Evolutionary conservation across 2,113 vertebrate species (phyloP).

Genomic region (Rhagologus leucostigma): DNA sequence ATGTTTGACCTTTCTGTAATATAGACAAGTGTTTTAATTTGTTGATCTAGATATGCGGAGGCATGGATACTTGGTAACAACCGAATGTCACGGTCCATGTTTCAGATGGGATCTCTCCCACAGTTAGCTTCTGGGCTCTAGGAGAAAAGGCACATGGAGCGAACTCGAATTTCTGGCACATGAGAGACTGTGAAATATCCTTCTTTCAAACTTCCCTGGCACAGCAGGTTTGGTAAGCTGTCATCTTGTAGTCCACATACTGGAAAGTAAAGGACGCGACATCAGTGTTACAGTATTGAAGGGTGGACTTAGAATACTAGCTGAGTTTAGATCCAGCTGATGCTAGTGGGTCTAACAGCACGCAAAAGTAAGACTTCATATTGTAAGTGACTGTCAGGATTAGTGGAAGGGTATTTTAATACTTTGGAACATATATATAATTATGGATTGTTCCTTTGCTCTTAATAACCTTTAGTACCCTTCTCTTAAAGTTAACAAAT

Average conservation of each 20-base stretch:
- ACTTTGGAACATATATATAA: not conserved
- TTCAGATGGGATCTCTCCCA: not conserved
- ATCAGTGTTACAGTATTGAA: not conserved
- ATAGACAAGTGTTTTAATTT: not conserved
- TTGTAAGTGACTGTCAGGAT: not conserved
- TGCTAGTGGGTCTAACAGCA: not conserved
- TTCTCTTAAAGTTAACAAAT: not conserved
- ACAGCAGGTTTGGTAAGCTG: not conserved
- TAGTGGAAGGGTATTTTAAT: not conserved
- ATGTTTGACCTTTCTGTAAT: not conserved
- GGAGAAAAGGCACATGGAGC: not conserved
- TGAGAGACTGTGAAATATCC: not conserved
- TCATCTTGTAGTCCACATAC: not conserved
- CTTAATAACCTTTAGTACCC: not conserved
- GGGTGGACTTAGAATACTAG: not conserved
- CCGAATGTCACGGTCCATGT: rapidly evolving
- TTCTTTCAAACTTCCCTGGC: not conserved
- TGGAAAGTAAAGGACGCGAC: not conserved
- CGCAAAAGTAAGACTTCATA: not conserved
- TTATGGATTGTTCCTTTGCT: not conserved
- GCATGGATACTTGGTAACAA: not conserved
- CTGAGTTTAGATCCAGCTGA: not conserved
- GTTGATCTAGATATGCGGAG: not conserved
- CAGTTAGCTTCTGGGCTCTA: not conserved
- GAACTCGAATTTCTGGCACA: not conserved